phyloP scores from a whole-genome alignment of 2,888 invertebrate genomes.

The Amiota communis region DNA sequence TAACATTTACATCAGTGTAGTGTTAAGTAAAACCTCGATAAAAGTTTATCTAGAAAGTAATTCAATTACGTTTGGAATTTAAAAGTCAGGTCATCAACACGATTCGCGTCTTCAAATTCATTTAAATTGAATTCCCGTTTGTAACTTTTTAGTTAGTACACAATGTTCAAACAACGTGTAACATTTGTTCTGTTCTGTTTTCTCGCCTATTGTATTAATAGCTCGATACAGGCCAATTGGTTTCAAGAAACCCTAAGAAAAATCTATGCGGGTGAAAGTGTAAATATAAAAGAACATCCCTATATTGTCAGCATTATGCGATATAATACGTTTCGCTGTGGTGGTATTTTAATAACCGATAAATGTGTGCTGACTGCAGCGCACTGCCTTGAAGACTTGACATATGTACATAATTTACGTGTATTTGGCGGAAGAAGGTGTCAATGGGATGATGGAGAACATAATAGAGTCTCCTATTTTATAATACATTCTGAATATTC shows the following conservation, averaged over 20 bases:
- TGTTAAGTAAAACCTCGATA: neutral
- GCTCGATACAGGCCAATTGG: neutral
- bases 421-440: slow-evolving; percentile 50
- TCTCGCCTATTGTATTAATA: neutral
- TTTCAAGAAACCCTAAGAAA: slow-evolving; percentile 24
- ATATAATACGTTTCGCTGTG: slow-evolving; percentile 39
- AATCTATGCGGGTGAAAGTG: slow-evolving; percentile 44
- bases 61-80: slow-evolving; percentile 22
- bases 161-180: neutral
- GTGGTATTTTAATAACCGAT: slow-evolving; percentile 49
- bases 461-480: neutral
- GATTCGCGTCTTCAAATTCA: too few relatives aligned
- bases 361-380: slow-evolving; percentile 57
- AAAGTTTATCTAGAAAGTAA: slow-evolving; percentile 6
- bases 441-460: slow-evolving; percentile 27
- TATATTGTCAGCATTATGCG: slow-evolving; percentile 51
- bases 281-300: slow-evolving; percentile 38
- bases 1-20: too few relatives aligned
- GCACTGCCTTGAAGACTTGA: slow-evolving; percentile 48
- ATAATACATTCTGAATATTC: slow-evolving; percentile 29
- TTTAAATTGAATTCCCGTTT: too few relatives aligned
- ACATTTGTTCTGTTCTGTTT: neutral
- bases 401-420: slow-evolving; percentile 37
- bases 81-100: neutral
- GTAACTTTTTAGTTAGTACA: neutral